phyloP scores from a whole-genome alignment of 2,888 invertebrate genomes.

The Seira musarum region DNA sequence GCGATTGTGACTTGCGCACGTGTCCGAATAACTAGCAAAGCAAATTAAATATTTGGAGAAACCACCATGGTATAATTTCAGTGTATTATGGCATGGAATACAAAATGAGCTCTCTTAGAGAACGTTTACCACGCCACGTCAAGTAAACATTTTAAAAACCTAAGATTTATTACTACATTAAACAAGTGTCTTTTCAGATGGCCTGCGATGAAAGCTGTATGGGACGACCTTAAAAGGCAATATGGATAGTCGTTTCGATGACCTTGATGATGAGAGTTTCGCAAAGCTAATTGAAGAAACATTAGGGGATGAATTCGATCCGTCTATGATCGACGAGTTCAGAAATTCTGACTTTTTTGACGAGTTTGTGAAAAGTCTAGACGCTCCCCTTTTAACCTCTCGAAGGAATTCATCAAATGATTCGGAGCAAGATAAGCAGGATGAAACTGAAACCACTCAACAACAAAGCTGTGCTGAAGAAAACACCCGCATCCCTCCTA shows the following conservation, averaged over 20 bases:
- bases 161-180: too few species aligned
- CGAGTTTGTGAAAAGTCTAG: conserved; percentile 42
- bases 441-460: background rate
- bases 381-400: conserved; percentile 4
- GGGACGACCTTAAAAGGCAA: background rate
- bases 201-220: too few species aligned
- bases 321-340: conserved; percentile 42
- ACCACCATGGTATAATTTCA: too few species aligned
- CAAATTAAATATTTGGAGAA: too few species aligned
- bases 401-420: background rate
- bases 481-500: background rate
- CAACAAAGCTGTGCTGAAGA: background rate
- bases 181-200: too few species aligned
- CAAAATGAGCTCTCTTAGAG: too few species aligned
- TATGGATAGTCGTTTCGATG: background rate
- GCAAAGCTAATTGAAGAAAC: conserved; percentile 46
- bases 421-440: background rate
- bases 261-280: conserved; percentile 41
- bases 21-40: too few species aligned
- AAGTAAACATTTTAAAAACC: too few species aligned
- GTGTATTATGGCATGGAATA: too few species aligned
- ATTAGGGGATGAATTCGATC: background rate
- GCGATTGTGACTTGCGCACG: too few species aligned
- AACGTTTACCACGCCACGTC: too few species aligned
- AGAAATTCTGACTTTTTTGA: conserved; percentile 47